Evolutionary conservation across 2,113 vertebrate genomes (phyloP), one percentile per base, ranked within the genome.

Genomic region (Pseudonaja textilis): DNA sequence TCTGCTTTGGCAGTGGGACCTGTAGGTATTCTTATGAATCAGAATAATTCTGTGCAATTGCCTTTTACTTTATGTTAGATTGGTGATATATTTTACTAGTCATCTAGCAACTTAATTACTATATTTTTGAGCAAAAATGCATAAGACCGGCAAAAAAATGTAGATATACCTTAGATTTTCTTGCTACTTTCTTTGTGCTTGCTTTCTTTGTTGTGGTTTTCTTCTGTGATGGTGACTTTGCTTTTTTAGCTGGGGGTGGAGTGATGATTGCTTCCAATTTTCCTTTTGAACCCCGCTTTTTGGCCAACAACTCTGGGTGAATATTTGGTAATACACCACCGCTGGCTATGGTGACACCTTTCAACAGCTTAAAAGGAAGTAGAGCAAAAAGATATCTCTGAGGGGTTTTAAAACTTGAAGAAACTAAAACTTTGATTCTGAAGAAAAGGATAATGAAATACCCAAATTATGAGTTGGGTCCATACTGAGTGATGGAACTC

Each of bases 301-400:
- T 99, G 14, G 99, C 98, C 96, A 99, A 93, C 93, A 99, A 97
- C 96, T 99, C 99, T 20, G 99, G 99, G 57, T 99, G 99, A 96
- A 99, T 99, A 96, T 99, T 99, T 94, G 99, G 99, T 95, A 99
- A 96, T 93, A 99, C 99, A 74, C 99, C 99, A 1, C 99, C 99
- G 9, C 99, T 99, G 93, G 99, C 99, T 86, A 99, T 99, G 95
- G 99, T 99, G 95, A 99, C 99, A 8, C 99, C 99, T 97, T 99
- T 99, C 94, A 99, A 98, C 94, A 99, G 96, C 99, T 99, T 86
- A 95, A 85, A 94, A 93, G 90, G 87, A 91, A 94, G 93, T 22
- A 42, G 89, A 93, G 64, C 29, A 87, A 93, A 52, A 86, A 81
- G 34, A 4, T 18, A 92, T 39, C 4, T 45, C 10, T 86, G 81